phyloP scores from a whole-genome alignment of 2,888 invertebrate species.

The Tenthredo amoena region DNA sequence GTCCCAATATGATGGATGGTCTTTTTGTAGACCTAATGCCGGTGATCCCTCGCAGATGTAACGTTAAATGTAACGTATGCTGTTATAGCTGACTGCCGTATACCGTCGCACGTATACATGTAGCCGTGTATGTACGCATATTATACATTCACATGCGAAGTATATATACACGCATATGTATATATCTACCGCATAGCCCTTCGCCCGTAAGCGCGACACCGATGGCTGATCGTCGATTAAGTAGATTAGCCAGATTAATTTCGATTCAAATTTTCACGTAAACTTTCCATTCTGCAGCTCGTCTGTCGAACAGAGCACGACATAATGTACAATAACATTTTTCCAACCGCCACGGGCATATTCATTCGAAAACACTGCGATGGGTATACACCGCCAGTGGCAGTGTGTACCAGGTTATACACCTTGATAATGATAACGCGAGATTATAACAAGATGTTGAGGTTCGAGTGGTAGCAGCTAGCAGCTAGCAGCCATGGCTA shows the following conservation, averaged over 20 bases:
- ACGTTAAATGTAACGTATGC: constrained; percentile 68
- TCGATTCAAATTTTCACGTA: constrained; percentile 46
- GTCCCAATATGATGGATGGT: constrained; percentile 77
- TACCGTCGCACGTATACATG: constrained; percentile 6
- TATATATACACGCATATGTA: not conserved
- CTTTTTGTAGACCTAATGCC: constrained; percentile 72
- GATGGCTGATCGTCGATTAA: constrained; percentile 46
- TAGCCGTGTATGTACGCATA: not conserved
- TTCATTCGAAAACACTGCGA: not conserved
- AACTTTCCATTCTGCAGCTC: constrained; percentile 27
- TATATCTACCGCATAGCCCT: not conserved
- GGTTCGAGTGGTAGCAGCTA: constrained; percentile 29
- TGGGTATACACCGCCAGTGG: not conserved
- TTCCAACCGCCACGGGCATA: not conserved
- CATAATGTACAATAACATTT: constrained; percentile 17
- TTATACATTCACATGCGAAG: constrained; percentile 2
- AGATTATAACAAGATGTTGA: constrained; percentile 47
- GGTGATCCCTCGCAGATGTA: constrained; percentile 77
- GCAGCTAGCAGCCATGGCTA: not conserved
- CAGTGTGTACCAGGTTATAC: not conserved
- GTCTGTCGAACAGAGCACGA: not conserved
- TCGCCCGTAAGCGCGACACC: not conserved
- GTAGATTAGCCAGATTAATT: constrained; percentile 49
- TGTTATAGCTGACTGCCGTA: constrained; percentile 59
- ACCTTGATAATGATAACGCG: constrained; percentile 29